These are phyloP conservation scores for Meteorus colon DNA, from an alignment of 2,888 invertebrate genomes.

Conservation along the genomic window DNA sequence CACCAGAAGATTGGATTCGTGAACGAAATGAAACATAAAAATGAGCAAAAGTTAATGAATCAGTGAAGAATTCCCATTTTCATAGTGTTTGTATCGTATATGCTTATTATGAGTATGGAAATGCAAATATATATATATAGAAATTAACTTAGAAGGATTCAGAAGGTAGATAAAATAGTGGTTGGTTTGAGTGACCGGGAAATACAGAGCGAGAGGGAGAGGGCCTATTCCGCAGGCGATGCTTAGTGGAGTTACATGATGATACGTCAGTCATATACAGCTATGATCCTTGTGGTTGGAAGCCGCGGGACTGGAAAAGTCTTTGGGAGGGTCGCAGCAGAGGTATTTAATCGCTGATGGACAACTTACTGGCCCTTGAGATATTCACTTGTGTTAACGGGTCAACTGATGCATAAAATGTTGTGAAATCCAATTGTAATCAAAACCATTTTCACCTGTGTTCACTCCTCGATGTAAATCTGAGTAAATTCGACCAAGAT, in stretches of 20 bases:
- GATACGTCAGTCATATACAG: constrained; percentile 14
- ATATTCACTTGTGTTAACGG: background rate
- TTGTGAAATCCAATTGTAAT: background rate
- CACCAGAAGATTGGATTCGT: background rate
- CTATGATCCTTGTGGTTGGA: background rate
- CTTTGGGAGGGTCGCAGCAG: background rate
- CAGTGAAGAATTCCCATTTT: background rate
- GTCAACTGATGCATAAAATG: background rate
- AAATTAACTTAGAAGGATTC: constrained; percentile 20
- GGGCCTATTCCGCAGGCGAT: constrained; percentile 54
- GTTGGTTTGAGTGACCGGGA: no score
- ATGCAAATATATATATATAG: background rate
- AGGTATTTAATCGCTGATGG: constrained; percentile 10
- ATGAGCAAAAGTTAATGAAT: background rate
- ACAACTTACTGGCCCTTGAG: background rate
- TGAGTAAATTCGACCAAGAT: background rate
- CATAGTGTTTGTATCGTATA: background rate
- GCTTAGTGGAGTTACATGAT: constrained; percentile 56
- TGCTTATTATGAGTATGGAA: background rate
- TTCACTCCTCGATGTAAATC: background rate
- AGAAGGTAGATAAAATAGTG: constrained; percentile 13
- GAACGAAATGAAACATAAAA: background rate
- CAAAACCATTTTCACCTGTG: background rate
- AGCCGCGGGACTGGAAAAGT: background rate
- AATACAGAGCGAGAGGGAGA: constrained; percentile 38